Percentiles rank a stretch among this genome's conserved stretches.
phyloP scores from a whole-genome alignment of 2,888 invertebrate genomes.

The Carcina quercana region DNA sequence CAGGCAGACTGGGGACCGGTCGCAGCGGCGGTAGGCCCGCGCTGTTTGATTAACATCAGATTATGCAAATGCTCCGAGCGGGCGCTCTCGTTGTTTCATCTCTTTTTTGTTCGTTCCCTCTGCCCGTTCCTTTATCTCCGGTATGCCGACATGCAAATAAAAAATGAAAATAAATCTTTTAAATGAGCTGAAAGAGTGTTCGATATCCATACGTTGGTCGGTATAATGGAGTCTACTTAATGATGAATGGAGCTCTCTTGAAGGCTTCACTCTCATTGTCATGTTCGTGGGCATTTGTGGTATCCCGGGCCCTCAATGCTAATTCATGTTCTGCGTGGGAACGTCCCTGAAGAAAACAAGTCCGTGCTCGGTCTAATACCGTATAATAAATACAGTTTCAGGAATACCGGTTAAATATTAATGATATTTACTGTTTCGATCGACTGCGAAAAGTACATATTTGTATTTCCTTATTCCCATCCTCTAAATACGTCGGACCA shows the following conservation, averaged over 20 bases:
- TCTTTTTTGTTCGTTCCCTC: constrained; percentile 57
- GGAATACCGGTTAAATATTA: too few relatives aligned
- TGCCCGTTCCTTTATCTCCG: constrained; percentile 60
- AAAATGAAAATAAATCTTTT: constrained; percentile 52
- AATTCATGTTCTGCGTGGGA: constrained; percentile 40
- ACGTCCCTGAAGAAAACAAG: too few relatives aligned
- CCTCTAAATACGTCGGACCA: too few relatives aligned
- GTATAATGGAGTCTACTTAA: constrained; percentile 58
- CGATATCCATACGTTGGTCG: constrained; percentile 54
- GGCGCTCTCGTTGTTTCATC: constrained; percentile 64
- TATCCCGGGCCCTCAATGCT: constrained; percentile 30
- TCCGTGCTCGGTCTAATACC: too few relatives aligned
- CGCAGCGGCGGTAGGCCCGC: constrained; percentile 34
- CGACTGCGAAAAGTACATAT: too few relatives aligned
- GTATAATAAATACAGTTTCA: too few relatives aligned
- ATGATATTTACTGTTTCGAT: too few relatives aligned
- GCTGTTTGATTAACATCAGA: constrained; percentile 72
- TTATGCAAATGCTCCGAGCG: constrained; percentile 71
- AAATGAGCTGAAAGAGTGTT: constrained; percentile 66
- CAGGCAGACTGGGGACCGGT: constrained; percentile 16
- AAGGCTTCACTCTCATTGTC: constrained; percentile 48
- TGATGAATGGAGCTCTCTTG: constrained; percentile 54
- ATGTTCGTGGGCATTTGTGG: constrained; percentile 31
- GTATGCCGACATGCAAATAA: constrained; percentile 67
- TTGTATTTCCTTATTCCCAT: too few relatives aligned